Evolutionary conservation across 2,113 vertebrate species (phyloP).

Genomic region (Toxostoma redivivum): DNA sequence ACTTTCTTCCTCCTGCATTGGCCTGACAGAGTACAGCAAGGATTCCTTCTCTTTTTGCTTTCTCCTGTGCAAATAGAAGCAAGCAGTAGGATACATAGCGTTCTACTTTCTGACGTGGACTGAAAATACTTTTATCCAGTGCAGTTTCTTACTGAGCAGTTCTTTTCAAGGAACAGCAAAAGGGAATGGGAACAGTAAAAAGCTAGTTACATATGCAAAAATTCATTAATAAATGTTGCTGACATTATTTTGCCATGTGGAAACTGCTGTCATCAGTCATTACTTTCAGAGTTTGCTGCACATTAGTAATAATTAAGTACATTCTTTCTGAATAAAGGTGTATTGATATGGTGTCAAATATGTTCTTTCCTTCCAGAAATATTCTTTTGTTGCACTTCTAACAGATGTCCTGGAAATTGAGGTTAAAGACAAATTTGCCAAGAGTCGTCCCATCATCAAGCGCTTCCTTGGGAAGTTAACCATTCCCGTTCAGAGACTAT

Average conservation of each 20-base stretch:
- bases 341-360: conserved; percentile 32
- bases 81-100: not conserved
- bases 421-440: conserved; percentile 99
- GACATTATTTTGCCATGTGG: not conserved
- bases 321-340: not conserved
- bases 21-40: not conserved
- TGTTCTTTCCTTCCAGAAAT: conserved; percentile 83
- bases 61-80: not conserved
- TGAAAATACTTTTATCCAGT: not conserved
- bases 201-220: not conserved
- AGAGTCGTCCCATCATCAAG: conserved; percentile 98
- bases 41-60: not conserved
- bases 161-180: not conserved
- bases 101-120: not conserved
- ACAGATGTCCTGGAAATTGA: conserved; percentile 98
- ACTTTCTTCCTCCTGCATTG: not conserved
- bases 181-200: not conserved
- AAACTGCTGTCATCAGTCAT: not conserved
- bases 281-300: not conserved
- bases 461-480: conserved; percentile 97
- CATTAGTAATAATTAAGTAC: not conserved
- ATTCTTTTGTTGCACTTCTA: conserved; percentile 95
- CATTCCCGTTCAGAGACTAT: conserved; percentile 91
- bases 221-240: not conserved
- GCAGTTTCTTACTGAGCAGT: not conserved